Base-by-base conservation (phyloP, 2,888 invertebrate species). In the Leptopilina drosophilae region DNA sequence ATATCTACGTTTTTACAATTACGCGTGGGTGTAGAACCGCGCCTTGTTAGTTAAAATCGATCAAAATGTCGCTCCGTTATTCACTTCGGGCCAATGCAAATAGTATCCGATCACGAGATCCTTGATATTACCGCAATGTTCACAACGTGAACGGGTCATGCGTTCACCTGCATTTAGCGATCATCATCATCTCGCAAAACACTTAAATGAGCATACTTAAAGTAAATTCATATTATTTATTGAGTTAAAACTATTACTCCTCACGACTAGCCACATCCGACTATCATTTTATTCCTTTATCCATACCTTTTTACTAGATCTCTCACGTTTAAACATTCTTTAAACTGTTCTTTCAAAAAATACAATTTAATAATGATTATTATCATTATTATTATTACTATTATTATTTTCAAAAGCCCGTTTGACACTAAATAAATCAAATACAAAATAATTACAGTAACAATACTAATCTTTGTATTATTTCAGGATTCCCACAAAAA, bases 1-100 rank as follows among this genome's bases (percentile, higher is more conserved):
- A 77, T 62, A 77, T 65, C 78, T 82, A 78, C 77, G 77, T 84
- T 80, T 49, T 83, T 81, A 81, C 83, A 82, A 83, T 82, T 81
- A 81, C 80, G 83, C 84, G 86, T 84, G 84, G 84, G 84, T 75
- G 82, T 78, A 76, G 77, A 59, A 76, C 64, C 81, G 49, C 78
- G 81, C 82, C 83, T 82, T 79, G 77, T 80, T 73, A 14, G 73
- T 56, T 33, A 73, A 59, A 73, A 73, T 73, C 73, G 73, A 73
- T 73, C 56, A 26, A 73, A 73, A 73, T 73, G 73, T 73, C 73
- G 73, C 73, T 56, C 73, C 73, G 73, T 73, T 73, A 73, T 73
- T 53, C 73, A 73, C 73, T 73, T 73, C n/a, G n/a, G 73, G 73
- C 73, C 73, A 73, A 73, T 73, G 73, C 56, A 73, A 73, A 73